Base-by-base conservation (phyloP, 2,113 vertebrate genomes). In the Pagrus major region DNA sequence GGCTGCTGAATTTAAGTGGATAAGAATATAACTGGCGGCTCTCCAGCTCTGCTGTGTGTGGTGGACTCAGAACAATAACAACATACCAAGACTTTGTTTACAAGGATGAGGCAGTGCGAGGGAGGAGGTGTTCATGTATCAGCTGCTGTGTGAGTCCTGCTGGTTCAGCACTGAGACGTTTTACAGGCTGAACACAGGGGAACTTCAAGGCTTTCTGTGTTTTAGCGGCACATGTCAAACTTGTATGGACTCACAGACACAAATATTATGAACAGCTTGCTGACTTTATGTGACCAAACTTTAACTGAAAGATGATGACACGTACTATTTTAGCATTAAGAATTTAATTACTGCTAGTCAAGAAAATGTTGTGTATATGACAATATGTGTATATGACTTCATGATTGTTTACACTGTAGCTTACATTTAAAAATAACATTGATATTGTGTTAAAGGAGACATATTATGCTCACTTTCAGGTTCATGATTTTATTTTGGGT, bases 1-100 rank as follows among this genome's bases (percentile, higher is more conserved):
- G 69, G 68, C 65, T 39, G 51, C 54, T 72, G 63, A 70, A 69
- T 85, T 71, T 46, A 74, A 80, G 72, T 73, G 81, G 76, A 66
- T 81, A 73, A 76, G 29, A 84, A 59, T 67, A 76, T 16, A 65
- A 15, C 58, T 76, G 60, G 65, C 46, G 29, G 44, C 54, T 61
- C 46, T 81, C 47, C 60, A 73, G 60, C 16, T 88, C 67, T 27
- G 56, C 68, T 65, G 29, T 39, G 46, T 78, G 66, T 52, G 27
- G 29, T 55, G 68, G 41, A 81, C 72, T 20, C 27, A 25, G 60
- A 59, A 41, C 58, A 76, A 56, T 67, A 71, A 80, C 49, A 71
- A 70, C 49, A 55, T 20, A 70, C 31, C 55, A 33, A 81, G 74
- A 54, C 21, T 71, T 9, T 59, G 68, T 25, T n/a, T 76, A 63